These are phyloP conservation scores for Laterallus jamaicensis DNA, from an alignment of 2,113 vertebrate genomes.

Conservation along the genomic window DNA sequence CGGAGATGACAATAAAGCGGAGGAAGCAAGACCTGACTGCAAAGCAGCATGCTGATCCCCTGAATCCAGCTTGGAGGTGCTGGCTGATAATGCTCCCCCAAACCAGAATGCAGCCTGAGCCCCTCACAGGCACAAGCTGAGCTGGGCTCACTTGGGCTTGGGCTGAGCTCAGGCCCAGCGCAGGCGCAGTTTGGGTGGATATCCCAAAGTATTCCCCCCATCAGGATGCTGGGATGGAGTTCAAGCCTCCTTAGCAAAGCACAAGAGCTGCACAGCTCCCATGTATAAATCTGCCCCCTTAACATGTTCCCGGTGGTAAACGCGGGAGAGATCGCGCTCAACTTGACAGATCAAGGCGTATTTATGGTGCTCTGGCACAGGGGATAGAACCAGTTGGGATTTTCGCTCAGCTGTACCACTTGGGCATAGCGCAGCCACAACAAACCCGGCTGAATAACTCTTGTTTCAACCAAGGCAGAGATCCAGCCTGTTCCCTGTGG, in stretches of 20 bases:
- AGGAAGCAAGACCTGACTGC: conserved; percentile 65
- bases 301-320: not conserved
- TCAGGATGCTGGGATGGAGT: not conserved
- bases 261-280: not conserved
- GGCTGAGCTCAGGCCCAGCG: not conserved
- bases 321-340: not conserved
- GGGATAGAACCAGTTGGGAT: conserved; percentile 25
- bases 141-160: not conserved
- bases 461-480: conserved; percentile 31
- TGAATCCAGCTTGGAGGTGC: not conserved
- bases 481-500: conserved; percentile 9
- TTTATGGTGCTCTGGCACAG: conserved; percentile 21
- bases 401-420: conserved; percentile 4
- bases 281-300: not conserved
- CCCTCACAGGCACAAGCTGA: rapidly evolving
- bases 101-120: not conserved
- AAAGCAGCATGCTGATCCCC: conserved; percentile 46
- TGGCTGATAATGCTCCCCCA: not conserved
- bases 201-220: not conserved
- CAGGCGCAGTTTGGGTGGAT: not conserved
- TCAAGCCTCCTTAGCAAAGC: not conserved
- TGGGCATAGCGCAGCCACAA: conserved; percentile 37
- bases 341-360: not conserved
- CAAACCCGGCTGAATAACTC: conserved; percentile 32
- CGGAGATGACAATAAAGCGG: conserved; percentile 57